Conservation (phyloP, 2,113 vertebrate species). For the Lichenostomus cassidix region DNA sequence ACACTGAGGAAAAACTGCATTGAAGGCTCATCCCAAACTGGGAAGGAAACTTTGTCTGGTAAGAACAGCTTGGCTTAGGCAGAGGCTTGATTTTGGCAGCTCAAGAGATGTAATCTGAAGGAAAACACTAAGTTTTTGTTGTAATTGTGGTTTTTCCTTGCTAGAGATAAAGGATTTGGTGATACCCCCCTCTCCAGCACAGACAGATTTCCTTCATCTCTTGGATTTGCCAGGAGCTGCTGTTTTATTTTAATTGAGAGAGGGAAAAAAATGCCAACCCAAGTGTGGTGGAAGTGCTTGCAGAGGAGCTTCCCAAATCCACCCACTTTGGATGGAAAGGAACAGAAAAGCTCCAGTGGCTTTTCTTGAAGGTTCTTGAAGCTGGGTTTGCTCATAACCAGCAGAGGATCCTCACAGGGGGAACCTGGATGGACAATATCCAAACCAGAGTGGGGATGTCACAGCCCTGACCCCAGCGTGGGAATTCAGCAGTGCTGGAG, state of each 20-base stretch:
- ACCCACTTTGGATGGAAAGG: background rate
- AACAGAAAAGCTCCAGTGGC: background rate
- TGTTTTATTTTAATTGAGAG: background rate
- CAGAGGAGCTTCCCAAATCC: background rate
- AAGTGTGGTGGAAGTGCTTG: background rate
- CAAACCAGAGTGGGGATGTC: background rate
- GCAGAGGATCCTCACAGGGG: background rate
- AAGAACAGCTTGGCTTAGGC: background rate
- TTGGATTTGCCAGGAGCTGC: background rate
- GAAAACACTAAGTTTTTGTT: background rate
- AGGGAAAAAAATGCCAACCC: background rate
- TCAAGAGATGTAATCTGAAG: background rate
- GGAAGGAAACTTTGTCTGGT: background rate
- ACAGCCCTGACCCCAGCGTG: fast-evolving
- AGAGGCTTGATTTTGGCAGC: background rate
- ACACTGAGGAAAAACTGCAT: background rate
- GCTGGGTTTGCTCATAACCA: background rate
- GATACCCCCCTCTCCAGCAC: background rate
- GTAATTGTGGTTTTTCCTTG: slow-evolving; percentile 12
- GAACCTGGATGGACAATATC: background rate
- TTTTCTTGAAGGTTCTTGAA: background rate
- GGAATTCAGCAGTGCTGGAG: background rate
- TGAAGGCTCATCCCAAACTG: background rate
- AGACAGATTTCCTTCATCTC: slow-evolving; percentile 39
- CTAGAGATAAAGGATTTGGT: background rate